Percentiles rank a stretch among this genome's conserved stretches.
These are phyloP conservation scores for Hyalella azteca DNA, from an alignment of 2,888 invertebrate species.

Conservation along the genomic window DNA sequence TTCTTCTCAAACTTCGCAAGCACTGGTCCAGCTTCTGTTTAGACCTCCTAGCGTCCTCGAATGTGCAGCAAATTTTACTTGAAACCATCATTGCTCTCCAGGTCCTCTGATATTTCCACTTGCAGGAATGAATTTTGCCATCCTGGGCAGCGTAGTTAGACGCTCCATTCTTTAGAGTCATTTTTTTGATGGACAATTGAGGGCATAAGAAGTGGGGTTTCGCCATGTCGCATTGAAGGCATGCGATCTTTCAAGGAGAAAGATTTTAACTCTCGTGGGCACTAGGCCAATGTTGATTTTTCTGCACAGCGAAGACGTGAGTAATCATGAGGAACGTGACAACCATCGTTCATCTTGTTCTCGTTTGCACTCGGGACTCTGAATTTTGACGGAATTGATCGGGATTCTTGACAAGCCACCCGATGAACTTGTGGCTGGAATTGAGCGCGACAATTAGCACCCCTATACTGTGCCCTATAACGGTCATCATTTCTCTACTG, in stretches of 20 bases:
- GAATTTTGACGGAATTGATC: neutral
- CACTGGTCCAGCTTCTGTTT: neutral
- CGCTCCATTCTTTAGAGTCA: neutral
- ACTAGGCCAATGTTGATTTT: too few relatives aligned
- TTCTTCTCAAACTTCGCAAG: slow-evolving; percentile 1
- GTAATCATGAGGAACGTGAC: neutral
- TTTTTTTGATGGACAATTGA: neutral
- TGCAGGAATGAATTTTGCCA: neutral
- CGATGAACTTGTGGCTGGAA: neutral
- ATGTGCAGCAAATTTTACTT: neutral
- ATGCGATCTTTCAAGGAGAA: neutral
- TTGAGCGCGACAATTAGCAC: neutral
- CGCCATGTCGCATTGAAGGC: neutral
- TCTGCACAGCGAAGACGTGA: too few relatives aligned
- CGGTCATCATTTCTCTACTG: too few relatives aligned
- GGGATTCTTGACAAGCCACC: neutral
- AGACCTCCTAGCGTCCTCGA: neutral
- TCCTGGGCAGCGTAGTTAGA: neutral
- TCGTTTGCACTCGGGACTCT: too few relatives aligned
- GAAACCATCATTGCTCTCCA: neutral
- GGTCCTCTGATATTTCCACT: neutral
- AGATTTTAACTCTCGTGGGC: neutral
- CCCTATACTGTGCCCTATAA: too few relatives aligned
- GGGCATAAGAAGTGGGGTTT: neutral
- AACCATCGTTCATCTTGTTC: neutral